Conservation (phyloP, 2,113 vertebrate genomes). For the Alexandromys fortis region DNA sequence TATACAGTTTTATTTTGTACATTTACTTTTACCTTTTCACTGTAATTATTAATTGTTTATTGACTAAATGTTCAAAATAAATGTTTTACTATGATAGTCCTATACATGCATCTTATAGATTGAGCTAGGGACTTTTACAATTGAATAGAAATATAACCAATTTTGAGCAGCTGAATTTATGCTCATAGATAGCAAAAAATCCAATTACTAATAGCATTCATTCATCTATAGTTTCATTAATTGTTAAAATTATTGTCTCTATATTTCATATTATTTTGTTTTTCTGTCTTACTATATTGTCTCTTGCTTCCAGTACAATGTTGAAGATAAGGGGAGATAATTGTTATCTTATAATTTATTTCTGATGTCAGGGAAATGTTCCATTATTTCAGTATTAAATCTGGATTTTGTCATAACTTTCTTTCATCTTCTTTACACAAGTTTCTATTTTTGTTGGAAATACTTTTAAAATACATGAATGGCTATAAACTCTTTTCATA, state of each 20-base stretch:
- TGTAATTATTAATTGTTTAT: background rate
- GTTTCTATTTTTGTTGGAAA: conserved; percentile 31
- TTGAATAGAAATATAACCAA: background rate
- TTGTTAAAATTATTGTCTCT: background rate
- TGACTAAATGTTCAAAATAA: background rate
- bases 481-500: background rate
- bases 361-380: background rate
- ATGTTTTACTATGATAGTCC: background rate
- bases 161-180: background rate
- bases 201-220: background rate
- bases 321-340: background rate
- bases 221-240: conserved; percentile 3
- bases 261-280: conserved; percentile 16
- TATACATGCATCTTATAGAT: background rate
- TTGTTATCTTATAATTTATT: background rate
- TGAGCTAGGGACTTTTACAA: background rate
- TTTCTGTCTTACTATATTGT: background rate
- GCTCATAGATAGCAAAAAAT: background rate
- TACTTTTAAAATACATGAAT: background rate
- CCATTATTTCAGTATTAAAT: background rate
- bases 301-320: background rate
- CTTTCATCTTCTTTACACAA: background rate
- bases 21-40: background rate
- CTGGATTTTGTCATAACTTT: background rate
- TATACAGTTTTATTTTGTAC: background rate